Evolutionary conservation across 2,113 vertebrate genomes (phyloP).

Genomic region (Etia nguti): DNA sequence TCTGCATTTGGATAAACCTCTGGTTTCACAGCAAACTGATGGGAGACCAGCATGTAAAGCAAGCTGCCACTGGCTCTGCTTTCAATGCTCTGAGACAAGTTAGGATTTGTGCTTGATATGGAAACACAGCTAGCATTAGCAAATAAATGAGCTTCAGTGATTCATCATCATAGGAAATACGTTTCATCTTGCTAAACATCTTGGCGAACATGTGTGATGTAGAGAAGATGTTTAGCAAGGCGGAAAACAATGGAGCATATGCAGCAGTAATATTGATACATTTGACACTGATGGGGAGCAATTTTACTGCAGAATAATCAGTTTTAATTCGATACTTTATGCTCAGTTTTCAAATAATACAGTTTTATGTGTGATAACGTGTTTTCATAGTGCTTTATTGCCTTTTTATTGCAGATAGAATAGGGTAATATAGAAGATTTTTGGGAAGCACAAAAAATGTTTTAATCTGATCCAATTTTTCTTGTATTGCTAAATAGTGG

Average conservation of each 20-base stretch:
- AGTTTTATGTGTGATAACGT: background rate
- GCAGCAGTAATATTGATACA: background rate
- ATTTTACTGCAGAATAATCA: background rate
- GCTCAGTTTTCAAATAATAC: background rate
- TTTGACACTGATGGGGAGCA: rapidly evolving
- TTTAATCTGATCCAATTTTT: background rate
- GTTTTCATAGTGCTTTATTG: background rate
- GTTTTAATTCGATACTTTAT: rapidly evolving
- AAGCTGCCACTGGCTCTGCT: background rate
- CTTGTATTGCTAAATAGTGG: background rate
- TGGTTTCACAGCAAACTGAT: background rate
- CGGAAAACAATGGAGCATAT: rapidly evolving
- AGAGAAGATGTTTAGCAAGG: rapidly evolving
- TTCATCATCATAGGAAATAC: background rate
- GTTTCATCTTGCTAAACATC: background rate
- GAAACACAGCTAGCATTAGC: rapidly evolving
- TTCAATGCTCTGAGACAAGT: background rate
- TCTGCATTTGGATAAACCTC: background rate
- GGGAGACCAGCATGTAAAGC: background rate
- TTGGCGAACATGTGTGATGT: rapidly evolving
- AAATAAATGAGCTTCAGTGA: background rate
- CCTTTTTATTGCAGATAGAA: background rate
- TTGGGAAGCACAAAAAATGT: background rate
- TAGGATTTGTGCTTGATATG: background rate
- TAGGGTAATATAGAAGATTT: background rate